Evolutionary conservation across 2,888 invertebrate genomes (phyloP).

Genomic region (Calliphora vomitoria): DNA sequence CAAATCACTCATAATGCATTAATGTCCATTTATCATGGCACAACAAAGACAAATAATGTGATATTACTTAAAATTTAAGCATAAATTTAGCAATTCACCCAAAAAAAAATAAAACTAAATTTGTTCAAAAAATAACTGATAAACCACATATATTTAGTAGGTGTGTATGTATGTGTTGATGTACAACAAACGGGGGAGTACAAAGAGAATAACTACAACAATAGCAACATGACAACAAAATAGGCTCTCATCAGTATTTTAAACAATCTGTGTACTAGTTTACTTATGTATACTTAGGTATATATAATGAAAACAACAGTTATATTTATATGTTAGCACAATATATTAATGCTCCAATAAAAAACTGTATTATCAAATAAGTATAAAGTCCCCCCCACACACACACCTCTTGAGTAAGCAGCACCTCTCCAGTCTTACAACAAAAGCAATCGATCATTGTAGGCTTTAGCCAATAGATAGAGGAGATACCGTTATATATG

Average conservation of each 20-base stretch:
- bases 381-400: not conserved
- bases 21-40: slow-evolving; percentile 10
- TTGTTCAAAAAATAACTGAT: slow-evolving; percentile 63
- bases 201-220: no score
- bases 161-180: no score
- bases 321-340: no score
- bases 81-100: slow-evolving; percentile 76
- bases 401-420: not conserved
- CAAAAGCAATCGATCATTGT: slow-evolving; percentile 65
- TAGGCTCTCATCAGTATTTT: not conserved
- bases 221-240: not conserved
- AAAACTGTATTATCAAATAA: not conserved
- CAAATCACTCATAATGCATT: slow-evolving; percentile 53
- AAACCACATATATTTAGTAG: not conserved
- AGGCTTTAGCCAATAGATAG: slow-evolving; percentile 52
- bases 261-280: no score
- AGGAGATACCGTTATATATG: not conserved
- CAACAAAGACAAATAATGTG: slow-evolving; percentile 76
- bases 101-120: not conserved
- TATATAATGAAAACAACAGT: no score
- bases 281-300: no score
- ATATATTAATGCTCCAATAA: not conserved
- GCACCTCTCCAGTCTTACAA: slow-evolving; percentile 7
- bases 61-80: slow-evolving; percentile 79
- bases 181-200: not conserved